Percentiles rank a stretch among this genome's conserved stretches.
Evolutionary conservation across 1,140 invertebrate species (phyloP).

Genomic region (Artemia franciscana): DNA sequence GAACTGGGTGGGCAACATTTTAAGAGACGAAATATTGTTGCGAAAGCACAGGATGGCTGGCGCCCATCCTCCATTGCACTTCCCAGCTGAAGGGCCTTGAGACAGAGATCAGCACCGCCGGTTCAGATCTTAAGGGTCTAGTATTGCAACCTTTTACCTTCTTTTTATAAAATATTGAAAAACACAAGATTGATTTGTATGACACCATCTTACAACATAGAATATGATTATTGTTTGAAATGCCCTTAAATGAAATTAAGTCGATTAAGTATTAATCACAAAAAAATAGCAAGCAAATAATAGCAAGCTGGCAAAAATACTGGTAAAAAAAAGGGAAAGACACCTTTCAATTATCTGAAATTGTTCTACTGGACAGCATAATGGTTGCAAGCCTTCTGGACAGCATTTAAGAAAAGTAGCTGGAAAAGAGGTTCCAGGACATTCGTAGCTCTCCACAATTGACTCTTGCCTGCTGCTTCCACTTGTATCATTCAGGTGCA

Average conservation of each 20-base stretch:
- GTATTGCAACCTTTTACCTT: too few species aligned
- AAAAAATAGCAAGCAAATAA: neutral
- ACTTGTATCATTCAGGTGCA: neutral
- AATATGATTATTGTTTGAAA: neutral
- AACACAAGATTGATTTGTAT: neutral
- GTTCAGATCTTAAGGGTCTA: too few species aligned
- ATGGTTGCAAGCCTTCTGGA: neutral
- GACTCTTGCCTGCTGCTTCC: neutral
- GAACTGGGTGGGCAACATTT: too few species aligned
- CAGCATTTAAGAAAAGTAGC: neutral
- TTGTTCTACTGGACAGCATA: neutral
- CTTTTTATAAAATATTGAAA: too few species aligned
- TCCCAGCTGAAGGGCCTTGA: too few species aligned
- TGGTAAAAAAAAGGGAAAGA: neutral
- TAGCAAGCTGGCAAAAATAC: neutral
- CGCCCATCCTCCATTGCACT: too few species aligned
- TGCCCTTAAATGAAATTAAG: neutral
- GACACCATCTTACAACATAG: neutral
- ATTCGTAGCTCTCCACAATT: neutral
- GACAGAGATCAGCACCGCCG: too few species aligned
- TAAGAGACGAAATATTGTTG: too few species aligned
- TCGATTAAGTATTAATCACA: neutral
- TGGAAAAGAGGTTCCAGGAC: neutral
- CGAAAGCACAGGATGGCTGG: too few species aligned
- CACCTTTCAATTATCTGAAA: neutral